Base-by-base conservation (phyloP, 2,113 vertebrate species). In the Noctilio leporinus region DNA sequence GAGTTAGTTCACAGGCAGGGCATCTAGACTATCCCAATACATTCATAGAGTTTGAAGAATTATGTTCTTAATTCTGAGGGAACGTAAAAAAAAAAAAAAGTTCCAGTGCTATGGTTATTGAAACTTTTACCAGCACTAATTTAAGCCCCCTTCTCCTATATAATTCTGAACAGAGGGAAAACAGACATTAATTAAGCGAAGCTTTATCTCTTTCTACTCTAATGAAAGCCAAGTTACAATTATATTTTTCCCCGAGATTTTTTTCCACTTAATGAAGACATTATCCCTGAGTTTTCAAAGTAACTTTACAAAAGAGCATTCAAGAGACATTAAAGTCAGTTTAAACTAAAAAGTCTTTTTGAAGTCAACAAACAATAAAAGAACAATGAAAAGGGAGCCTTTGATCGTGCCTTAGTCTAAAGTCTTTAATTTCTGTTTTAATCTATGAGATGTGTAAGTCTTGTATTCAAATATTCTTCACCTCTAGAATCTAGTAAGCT, bases 331-430 rank as follows among this genome's bases (percentile, higher is more conserved):
- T 98, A 98, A 98, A 99, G 98, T 98, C 98, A 98, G 98, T 98
- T 98, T 98, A 98, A 98, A 98, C 98, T 98, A 98, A 98, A 98
- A 98, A 98, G 98, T 98, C 98, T 98, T 98, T 99, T 98, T 99
- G 98, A 99, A 98, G 98, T 98, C 98, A 98, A 98, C 98, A 98
- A 99, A 99, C 98, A 99, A 98, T 98, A 98, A 98, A 98, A 98
- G 98, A 98, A 98, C 98, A 98, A 98, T 98, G 98, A 98, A 98
- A 97, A 98, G 98, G 97, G 95, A 97, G 97, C 93, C 98, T 98
- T 98, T 99, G 98, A 98, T 99, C 98, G 97, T 94, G 97, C 93
- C 97, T 97, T 96, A 97, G 97, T 98, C 97, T 93, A 97, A 98
- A 98, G 98, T 98, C 98, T 99, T 98, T 98, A 98, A 98, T 98